A percentile compares a stretch with the other conserved stretches of the same genome.
phyloP scores from a whole-genome alignment of 2,888 invertebrate genomes.

The Conus canariensis region DNA sequence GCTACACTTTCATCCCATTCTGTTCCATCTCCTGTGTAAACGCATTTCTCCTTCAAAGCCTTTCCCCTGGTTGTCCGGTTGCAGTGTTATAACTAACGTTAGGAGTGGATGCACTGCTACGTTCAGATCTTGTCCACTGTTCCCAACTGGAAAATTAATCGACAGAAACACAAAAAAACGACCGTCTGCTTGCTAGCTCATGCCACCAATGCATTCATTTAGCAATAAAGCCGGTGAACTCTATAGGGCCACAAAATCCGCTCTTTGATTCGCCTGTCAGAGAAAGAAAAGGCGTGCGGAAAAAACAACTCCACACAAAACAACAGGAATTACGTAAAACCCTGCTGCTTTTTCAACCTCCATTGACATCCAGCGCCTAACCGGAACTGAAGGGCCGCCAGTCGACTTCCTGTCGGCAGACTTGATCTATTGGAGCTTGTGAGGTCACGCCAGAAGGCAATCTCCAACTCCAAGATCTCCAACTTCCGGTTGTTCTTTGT shows the following conservation, averaged over 20 bases:
- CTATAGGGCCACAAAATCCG: background rate
- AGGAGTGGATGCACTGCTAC: too few relatives aligned
- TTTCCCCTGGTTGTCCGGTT: too few relatives aligned
- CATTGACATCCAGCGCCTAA: conserved; percentile 34
- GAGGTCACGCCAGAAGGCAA: background rate
- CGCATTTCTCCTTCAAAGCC: too few relatives aligned
- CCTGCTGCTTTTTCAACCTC: conserved; percentile 30
- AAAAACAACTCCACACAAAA: too few relatives aligned
- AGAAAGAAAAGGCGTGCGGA: too few relatives aligned
- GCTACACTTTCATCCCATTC: too few relatives aligned
- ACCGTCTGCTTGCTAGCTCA: background rate
- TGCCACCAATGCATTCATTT: background rate
- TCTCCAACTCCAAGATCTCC: background rate
- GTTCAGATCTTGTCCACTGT: too few relatives aligned
- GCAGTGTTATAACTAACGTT: too few relatives aligned
- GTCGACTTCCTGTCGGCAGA: conserved; percentile 36
- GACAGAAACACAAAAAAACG: background rate
- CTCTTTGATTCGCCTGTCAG: background rate
- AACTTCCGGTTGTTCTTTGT: background rate
- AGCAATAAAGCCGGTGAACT: background rate
- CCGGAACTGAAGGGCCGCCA: conserved; percentile 42
- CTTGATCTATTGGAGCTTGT: conserved; percentile 39
- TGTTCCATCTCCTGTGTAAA: too few relatives aligned
- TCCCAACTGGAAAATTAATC: too few relatives aligned
- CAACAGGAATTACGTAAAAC: background rate